phyloP scores from a whole-genome alignment of 2,113 vertebrate genomes.

The Engraulis encrasicolus region DNA sequence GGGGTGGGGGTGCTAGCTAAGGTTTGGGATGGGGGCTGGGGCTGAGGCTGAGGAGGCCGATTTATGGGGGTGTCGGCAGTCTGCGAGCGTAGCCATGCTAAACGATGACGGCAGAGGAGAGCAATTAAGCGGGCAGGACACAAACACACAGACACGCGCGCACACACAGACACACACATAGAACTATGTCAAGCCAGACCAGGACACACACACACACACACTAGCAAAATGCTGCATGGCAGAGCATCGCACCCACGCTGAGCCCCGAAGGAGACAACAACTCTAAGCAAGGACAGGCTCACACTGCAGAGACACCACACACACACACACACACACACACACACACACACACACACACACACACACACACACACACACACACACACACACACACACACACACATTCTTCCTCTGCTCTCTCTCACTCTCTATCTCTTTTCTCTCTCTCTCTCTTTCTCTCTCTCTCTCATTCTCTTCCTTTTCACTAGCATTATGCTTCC shows the following conservation, averaged over 20 bases:
- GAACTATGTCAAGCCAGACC: no score
- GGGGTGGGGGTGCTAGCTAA: no score
- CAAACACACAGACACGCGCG: no score
- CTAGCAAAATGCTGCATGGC: background rate
- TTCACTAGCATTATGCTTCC: no score
- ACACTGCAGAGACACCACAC: constrained; percentile 26
- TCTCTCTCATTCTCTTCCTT: no score
- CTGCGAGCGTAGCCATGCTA: constrained; percentile 34
- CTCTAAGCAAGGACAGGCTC: background rate
- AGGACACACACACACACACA: constrained; percentile 10
- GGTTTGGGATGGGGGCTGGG: no score
- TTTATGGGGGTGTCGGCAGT: constrained; percentile 46
- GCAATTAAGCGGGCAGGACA: constrained; percentile 46
- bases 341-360: background rate
- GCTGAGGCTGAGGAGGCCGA: background rate
- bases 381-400: background rate
- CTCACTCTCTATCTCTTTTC: no score
- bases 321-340: no score
- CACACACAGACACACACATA: no score
- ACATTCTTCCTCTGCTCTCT: no score
- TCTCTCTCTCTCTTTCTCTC: no score
- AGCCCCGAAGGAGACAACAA: background rate
- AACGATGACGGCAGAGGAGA: constrained; percentile 30
- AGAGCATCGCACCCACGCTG: background rate
- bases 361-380: background rate